Evolutionary conservation across 1,140 invertebrate species (phyloP).

Genomic region (Trialeurodes vaporariorum): DNA sequence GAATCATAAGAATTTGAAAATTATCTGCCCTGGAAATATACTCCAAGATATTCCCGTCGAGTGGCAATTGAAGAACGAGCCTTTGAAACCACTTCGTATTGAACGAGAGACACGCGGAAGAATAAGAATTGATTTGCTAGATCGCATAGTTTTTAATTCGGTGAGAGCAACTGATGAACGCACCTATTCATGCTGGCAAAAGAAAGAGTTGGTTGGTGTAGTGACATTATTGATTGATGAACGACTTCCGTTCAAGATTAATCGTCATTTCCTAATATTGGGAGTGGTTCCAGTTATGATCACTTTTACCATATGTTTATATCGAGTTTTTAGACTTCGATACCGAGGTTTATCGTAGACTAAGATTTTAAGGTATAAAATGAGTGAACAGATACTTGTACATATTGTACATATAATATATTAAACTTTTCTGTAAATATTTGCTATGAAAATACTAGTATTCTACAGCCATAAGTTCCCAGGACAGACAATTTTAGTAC

Average conservation of each 20-base stretch:
- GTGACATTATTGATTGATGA: slow-evolving; percentile 27
- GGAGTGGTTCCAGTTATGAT: slow-evolving; percentile 28
- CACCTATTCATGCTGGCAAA: slow-evolving; percentile 45
- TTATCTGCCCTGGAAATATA: slow-evolving; percentile 39
- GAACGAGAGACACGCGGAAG: slow-evolving; percentile 34
- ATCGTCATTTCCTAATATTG: neutral
- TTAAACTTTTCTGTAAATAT: too few relatives aligned
- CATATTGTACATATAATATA: too few relatives aligned
- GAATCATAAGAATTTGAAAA: slow-evolving; percentile 29
- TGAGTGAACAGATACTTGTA: too few relatives aligned
- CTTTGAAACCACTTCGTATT: slow-evolving; percentile 33
- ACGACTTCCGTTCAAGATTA: neutral
- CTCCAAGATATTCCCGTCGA: slow-evolving; percentile 28
- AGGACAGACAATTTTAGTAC: too few relatives aligned
- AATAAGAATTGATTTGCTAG: slow-evolving; percentile 36
- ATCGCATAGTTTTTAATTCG: slow-evolving; percentile 37
- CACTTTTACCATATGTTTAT: neutral
- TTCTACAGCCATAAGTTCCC: too few relatives aligned
- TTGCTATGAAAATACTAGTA: too few relatives aligned
- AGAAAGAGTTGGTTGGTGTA: slow-evolving; percentile 41
- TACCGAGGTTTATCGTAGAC: too few relatives aligned
- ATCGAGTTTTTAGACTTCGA: neutral
- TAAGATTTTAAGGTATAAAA: too few relatives aligned
- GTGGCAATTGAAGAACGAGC: slow-evolving; percentile 39
- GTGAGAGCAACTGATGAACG: slow-evolving; percentile 26